Evolutionary conservation across 2,113 vertebrate genomes (phyloP), one percentile per base, ranked within the genome.

Genomic region (Lepus americanus): DNA sequence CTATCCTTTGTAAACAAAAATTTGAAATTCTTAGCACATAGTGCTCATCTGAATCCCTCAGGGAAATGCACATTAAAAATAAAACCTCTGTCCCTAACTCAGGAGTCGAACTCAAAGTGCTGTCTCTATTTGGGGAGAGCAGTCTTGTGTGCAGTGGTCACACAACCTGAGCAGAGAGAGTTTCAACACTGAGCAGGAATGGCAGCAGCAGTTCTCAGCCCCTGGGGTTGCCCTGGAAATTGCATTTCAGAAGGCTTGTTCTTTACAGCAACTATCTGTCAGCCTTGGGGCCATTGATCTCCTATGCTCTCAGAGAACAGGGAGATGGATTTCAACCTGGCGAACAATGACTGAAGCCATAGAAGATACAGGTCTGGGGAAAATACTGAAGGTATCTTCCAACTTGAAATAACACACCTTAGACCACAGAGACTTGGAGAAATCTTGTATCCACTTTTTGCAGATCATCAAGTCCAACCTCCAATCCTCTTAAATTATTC

Each of bases 1-100:
- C 74, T 90, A 97, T 82, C 70, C 76, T 83, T 25, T 1, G 74
- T 70, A 39, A 77, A 55, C 19, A 81, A 92, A 95, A 94, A 74
- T 79, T 90, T 94, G 90, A 96, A 87, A 87, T 19, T 91, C 67
- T 82, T 69, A 85, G 51, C 77, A 36, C 66, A 63, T 25, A 0
- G 5, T 67, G 13, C 44, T 95, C 44, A 91, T 92, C 27, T 81
- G 63, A 89, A 36, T 70, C 44, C 61, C 74, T 82, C 9, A 44
- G 70, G 63, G 63, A 96, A 85, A 95, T 4, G 3, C 33, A 2
- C 36, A 29, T 11, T 59, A 39, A 82, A 89, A 74, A 77, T 72
- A 59, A 84, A 86, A 78, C 3, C 13, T 29, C 19, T 90, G 49
- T 51, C 16, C 9, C 5, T 6, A 77, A 19, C 13, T 22, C 29